Evolutionary conservation across 2,797 vertebrate species (phyloP).

Genomic region (Xiphorhynchus erythropygius): DNA sequence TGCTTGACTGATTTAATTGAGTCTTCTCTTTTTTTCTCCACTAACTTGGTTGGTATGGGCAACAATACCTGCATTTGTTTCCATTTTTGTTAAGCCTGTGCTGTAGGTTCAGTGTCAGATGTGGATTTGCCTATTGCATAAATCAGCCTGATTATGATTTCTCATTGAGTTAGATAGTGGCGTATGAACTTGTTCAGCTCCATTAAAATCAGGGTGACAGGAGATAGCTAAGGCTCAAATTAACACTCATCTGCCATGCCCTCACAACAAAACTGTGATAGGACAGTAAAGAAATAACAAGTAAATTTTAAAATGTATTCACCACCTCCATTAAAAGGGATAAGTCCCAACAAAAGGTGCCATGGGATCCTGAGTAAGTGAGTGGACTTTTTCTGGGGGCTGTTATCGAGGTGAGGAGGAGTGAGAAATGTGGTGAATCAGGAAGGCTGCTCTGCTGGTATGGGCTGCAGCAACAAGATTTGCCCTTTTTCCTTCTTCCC

Average conservation of each 20-base stretch:
- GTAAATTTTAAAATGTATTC: not conserved
- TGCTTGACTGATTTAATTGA: not conserved
- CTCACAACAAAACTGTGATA: not conserved
- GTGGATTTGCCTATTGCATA: not conserved
- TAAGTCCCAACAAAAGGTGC: not conserved
- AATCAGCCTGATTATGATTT: not conserved
- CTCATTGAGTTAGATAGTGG: not conserved
- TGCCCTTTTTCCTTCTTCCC: not conserved
- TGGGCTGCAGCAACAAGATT: not conserved
- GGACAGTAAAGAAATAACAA: not conserved
- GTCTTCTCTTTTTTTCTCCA: not conserved
- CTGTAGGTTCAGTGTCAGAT: not conserved
- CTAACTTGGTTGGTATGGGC: not conserved
- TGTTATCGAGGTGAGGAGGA: not conserved
- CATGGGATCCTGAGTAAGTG: not conserved
- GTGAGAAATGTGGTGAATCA: not conserved
- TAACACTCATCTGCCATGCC: not conserved
- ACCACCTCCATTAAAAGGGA: not conserved
- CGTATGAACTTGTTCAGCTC: not conserved
- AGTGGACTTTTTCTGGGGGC: not conserved
- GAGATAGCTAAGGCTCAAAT: not conserved
- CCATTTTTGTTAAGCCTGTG: not conserved
- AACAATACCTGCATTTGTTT: not conserved
- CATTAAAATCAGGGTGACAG: slow-evolving; percentile 34
- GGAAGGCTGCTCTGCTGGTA: not conserved